Base-by-base conservation (phyloP, 2,113 vertebrate genomes). In the Anoplopoma fimbria region DNA sequence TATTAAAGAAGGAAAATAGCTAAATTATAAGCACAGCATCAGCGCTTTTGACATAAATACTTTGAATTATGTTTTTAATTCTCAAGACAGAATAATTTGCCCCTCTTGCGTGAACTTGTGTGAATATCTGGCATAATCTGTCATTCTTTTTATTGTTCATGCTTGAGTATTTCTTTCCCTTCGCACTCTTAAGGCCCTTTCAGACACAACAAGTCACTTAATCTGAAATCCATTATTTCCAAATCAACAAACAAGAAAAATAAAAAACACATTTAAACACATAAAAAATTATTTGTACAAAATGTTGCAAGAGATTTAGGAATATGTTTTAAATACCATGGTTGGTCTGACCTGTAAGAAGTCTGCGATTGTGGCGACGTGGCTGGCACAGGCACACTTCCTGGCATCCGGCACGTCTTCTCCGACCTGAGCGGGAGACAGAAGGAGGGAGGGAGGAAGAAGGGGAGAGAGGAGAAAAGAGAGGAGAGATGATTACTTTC, bases 331-430 rank as follows among this genome's bases (percentile, higher is more conserved):
- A 29, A 60, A 27, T 53, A 34, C 4, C 29, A 0, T 17, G 4
- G 38, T 9, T 21, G 19, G 25, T 65, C 83, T 85, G 87, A 98
- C 98, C 97, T 99, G 98, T 95, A 99, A 98, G 95, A 99, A 99
- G 83, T 99, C 98, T 0, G 98, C 98, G 12, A 99, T 96, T 91
- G 97, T 97, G 88, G 98, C 97, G 47, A 99, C 98, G 0, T 99
- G 98, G 89, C 97, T 99, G 88, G 98, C 98, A 34, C 98, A 99
- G 69, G 97, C 96, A 25, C 98, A 99, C 92, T 99, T 99, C 83
- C 98, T 96, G 86, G 97, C 97, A 4, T 99, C 98, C 0, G 97
- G 95, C 57, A 99, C 98, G 0, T 99, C 98, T 58, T 99, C 98
- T 0, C 98, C 98, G 9, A 99, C 98, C 98, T 99, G 93, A 72